Base-by-base conservation (phyloP, 2,888 invertebrate species). In the Cosmorhoe ocellata region DNA sequence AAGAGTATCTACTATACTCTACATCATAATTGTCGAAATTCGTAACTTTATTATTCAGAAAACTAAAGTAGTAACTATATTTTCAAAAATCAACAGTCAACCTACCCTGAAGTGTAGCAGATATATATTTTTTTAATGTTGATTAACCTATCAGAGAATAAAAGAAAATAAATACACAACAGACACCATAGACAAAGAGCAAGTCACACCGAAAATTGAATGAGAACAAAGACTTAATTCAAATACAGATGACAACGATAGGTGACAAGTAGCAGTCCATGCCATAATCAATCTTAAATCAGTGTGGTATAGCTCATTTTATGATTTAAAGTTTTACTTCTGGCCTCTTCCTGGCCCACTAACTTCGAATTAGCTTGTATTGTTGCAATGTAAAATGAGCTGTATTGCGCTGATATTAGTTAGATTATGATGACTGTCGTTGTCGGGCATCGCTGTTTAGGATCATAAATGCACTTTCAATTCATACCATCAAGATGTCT, bases 131-230 rank as follows among this genome's bases (percentile, higher is more conserved):
- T n/a, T n/a, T n/a, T 36, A 36, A 43, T 37, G 28, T 18, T 31
- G 22, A 46, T 41, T 41, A 33, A 42, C 11, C 37, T 10, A 42
- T 51, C 41, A 46, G 24, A 38, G 8, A 39, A 27, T 37, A 39
- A 39, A 43, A 33, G 24, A 34, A 36, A 30, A 5, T 39, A 30
- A 63, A 22, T 39, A 39, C 26, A 44, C 39, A 51, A 44, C 42
- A 48, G 49, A 63, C 61, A 59, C 61, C 61, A 63, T 59, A 68
- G 59, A 64, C 63, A 69, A 73, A 67, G 61, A 59, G 76, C 73
- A 63, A 67, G 80, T 81, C 79, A 79, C 73, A 69, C 71, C 64
- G 69, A 77, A 80, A n/a, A 81, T 80, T 74, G 78, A 79, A 80
- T 75, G 69, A 73, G 65, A 44, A 63, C 66, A 9, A 32, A 32